Percentiles rank a stretch among this genome's conserved stretches.
Evolutionary conservation across 2,113 vertebrate genomes (phyloP).

Genomic region (Psilopsiagon aymara): DNA sequence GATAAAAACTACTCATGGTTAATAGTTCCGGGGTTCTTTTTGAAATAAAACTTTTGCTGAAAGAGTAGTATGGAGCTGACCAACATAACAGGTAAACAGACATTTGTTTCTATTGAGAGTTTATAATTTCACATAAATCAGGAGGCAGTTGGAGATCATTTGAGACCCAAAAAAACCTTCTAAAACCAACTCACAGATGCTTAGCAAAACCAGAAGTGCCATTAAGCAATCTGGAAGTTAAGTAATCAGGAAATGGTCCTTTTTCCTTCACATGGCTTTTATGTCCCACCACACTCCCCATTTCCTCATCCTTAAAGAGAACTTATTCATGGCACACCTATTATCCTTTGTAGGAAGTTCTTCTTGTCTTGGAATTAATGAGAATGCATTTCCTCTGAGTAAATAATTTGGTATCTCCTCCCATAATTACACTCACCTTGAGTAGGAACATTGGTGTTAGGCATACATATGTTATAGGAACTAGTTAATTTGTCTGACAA

Average conservation of each 20-base stretch:
- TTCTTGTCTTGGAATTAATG: conserved; percentile 19
- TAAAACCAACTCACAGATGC: too few relatives aligned
- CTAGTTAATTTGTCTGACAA: conserved; percentile 39
- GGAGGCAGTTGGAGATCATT: too few relatives aligned
- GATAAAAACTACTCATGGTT: not conserved
- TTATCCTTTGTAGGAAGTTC: conserved; percentile 59
- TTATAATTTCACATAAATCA: too few relatives aligned
- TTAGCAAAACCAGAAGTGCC: too few relatives aligned
- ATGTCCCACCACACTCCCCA: too few relatives aligned
- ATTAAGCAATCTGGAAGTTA: too few relatives aligned
- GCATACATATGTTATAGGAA: conserved; percentile 43
- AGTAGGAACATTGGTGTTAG: conserved; percentile 45
- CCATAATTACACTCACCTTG: conserved; percentile 52
- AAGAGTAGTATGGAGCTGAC: not conserved
- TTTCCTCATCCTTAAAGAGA: conserved; percentile 49
- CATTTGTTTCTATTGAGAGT: too few relatives aligned
- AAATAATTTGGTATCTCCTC: conserved; percentile 63
- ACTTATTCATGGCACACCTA: conserved; percentile 41
- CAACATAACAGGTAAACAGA: not conserved
- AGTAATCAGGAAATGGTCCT: too few relatives aligned
- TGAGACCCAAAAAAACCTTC: too few relatives aligned
- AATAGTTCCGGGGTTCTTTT: not conserved
- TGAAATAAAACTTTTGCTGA: not conserved
- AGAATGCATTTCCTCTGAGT: conserved; percentile 70
- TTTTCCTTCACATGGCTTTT: too few relatives aligned